Evolutionary conservation across 2,113 vertebrate genomes (phyloP).

Genomic region (Grammomys dolichurus): DNA sequence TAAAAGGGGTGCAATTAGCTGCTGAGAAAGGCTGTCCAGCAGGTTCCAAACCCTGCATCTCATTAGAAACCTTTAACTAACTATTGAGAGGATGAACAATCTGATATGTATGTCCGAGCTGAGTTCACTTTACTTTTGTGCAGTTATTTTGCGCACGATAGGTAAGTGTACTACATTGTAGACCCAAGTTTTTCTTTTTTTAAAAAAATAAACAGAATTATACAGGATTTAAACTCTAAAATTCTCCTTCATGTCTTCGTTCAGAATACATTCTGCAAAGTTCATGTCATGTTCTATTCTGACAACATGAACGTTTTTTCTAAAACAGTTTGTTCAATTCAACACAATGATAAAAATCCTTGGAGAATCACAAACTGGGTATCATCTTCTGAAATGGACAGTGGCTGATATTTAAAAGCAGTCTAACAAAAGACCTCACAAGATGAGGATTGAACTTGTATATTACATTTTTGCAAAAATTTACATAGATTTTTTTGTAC

Average conservation of each 20-base stretch:
- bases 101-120: neutral
- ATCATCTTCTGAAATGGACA: conserved; percentile 48
- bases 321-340: neutral
- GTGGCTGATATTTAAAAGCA: conserved; percentile 46
- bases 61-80: neutral
- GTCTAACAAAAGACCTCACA: conserved; percentile 45
- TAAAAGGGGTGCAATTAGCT: neutral
- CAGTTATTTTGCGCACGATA: neutral
- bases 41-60: neutral
- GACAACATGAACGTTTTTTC: conserved; percentile 50
- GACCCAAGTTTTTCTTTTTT: neutral
- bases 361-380: conserved; percentile 20
- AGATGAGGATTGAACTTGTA: neutral
- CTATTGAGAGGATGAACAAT: neutral
- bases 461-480: conserved; percentile 21
- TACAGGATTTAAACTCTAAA: neutral
- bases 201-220: neutral
- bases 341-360: conserved; percentile 42
- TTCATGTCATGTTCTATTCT: conserved; percentile 11
- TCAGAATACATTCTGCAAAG: conserved; percentile 14
- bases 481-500: neutral
- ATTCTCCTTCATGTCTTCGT: neutral
- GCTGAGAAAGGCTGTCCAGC: neutral
- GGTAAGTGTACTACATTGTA: neutral
- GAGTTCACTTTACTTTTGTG: neutral